Evolutionary conservation across 2,113 vertebrate genomes (phyloP), one percentile per base, ranked within the genome.

Genomic region (Sitta europaea): DNA sequence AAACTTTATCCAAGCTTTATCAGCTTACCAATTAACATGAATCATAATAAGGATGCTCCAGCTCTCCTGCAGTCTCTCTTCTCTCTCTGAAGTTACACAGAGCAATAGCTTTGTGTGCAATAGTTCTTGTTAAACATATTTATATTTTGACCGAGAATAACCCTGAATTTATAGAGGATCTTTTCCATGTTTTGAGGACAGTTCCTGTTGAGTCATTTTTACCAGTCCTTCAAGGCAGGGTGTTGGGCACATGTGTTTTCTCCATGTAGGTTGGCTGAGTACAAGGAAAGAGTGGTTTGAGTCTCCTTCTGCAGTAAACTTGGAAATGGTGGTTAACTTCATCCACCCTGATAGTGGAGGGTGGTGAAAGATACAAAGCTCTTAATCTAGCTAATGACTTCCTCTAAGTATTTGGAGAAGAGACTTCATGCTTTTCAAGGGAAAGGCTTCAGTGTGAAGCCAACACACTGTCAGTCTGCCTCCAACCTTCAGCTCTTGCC

Each of bases 291-390:
- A 66, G 11, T 8, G 3, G 14, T 17, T 47, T 63, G 27, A 47
- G 80, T 83, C 35, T 79, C 18, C 24, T 61, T 47, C 47, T 83
- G 33, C 27, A 29, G 0, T 47, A 14, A 72, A 17, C 20, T 72
- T 54, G 13, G 22, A 47, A 48, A 33, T 22, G 36, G 23, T 63
- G 27, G 10, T 55, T 27, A 35, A 54, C 31, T 70, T 77, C 22
- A n/a, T 66, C n/a, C 66, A 53, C 31, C 29, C 23, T 65, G 7
- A 12, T 2, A 31, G 11, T 11, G 35, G 15, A 62, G 38, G 53
- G 24, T 31, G 2, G 23, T 31, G n/a, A 38, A 83, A 40, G 17
- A 36, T 22, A 10, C 0, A 1, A 42, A 53, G 12, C 25, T 76
- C 11, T 40, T 72, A 42, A 38, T 42, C 1, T 4, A 22, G 6